Conservation (phyloP, 2,797 vertebrate genomes). For the Sebastes hopkinsi region DNA sequence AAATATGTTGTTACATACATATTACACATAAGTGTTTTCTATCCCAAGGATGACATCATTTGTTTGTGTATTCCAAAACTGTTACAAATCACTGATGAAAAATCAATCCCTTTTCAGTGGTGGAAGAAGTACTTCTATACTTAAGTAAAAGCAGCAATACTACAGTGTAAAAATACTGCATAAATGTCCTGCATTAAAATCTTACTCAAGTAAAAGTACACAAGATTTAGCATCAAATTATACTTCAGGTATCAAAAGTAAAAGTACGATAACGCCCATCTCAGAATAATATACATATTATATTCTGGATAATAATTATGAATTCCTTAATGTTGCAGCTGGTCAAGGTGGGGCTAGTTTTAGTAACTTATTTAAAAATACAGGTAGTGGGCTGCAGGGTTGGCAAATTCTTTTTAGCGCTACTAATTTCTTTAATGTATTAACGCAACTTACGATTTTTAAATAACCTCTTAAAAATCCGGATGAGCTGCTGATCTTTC, state of each 20-base stretch:
- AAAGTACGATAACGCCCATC: neutral
- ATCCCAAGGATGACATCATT: neutral
- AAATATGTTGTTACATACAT: neutral
- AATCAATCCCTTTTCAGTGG: neutral
- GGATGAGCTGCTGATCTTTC: no score
- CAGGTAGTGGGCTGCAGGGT: no score
- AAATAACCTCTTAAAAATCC: no score
- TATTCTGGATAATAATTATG: neutral
- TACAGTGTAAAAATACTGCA: neutral
- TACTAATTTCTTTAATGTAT: no score
- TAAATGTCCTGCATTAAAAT: neutral
- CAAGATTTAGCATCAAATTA: neutral
- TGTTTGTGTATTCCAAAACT: neutral
- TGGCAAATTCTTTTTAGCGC: no score
- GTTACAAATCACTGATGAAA: neutral
- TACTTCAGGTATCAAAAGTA: neutral
- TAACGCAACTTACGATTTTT: no score
- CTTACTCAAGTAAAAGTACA: neutral
- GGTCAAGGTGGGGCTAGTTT: neutral
- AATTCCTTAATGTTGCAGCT: neutral
- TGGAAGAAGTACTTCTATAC: neutral
- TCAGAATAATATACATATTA: neutral
- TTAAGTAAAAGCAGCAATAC: neutral
- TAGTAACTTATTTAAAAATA: neutral
- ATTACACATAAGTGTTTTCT: neutral